Evolutionary conservation across 2,888 invertebrate genomes (phyloP).

Genomic region (Fissipunctia ypsillon): DNA sequence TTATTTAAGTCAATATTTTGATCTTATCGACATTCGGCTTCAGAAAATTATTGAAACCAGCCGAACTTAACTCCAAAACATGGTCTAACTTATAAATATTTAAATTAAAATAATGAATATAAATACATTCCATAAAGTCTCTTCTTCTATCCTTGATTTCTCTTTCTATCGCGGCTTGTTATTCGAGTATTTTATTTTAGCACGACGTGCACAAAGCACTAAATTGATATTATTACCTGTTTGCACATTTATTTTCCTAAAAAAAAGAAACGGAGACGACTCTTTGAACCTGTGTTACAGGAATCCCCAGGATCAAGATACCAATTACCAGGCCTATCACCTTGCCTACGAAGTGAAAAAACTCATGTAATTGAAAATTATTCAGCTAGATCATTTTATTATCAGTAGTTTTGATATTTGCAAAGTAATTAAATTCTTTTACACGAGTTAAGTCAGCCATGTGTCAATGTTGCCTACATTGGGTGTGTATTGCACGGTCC

Average conservation of each 20-base stretch:
- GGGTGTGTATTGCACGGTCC: constrained; percentile 50
- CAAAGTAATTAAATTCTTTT: constrained; percentile 70
- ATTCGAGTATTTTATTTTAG: constrained; percentile 67
- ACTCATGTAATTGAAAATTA: constrained; percentile 96
- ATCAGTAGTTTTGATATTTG: constrained; percentile 78
- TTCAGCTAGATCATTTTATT: constrained; percentile 84
- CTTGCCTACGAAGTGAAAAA: constrained; percentile 99
- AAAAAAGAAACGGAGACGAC: constrained; percentile 81
- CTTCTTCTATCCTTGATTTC: constrained; percentile 68
- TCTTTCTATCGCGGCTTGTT: constrained; percentile 77
- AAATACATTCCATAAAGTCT: constrained; percentile 59
- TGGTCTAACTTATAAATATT: constrained; percentile 47
- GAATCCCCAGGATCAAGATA: constrained; percentile 96
- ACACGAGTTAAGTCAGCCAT: constrained; percentile 73
- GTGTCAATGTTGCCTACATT: constrained; percentile 58
- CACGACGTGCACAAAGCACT: constrained; percentile 68
- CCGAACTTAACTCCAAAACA: constrained; percentile 27
- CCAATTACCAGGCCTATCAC: constrained; percentile 99
- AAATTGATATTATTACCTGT: constrained; percentile 54
- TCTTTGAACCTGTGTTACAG: constrained; percentile 95
- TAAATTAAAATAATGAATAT: constrained; percentile 48
- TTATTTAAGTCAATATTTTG: constrained; percentile 43
- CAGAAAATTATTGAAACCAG: constrained; percentile 41
- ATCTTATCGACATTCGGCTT: constrained; percentile 45
- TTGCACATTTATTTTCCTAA: constrained; percentile 62